Evolutionary conservation across 2,888 invertebrate species (phyloP), one percentile per base, ranked within the genome.

Genomic region (Strigamia transsilvanica): DNA sequence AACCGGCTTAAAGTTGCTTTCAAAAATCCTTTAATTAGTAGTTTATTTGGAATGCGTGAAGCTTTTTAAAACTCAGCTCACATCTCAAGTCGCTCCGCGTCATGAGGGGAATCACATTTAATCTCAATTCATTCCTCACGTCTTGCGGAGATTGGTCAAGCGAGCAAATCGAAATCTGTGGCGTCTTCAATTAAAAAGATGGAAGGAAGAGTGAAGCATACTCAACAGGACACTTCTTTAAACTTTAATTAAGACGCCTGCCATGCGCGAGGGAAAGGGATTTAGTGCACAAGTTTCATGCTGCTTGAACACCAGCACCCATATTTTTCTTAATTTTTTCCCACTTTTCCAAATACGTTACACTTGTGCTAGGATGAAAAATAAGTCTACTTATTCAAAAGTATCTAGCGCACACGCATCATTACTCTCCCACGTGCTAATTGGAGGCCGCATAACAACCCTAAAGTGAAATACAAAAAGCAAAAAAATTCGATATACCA

Each of bases 121-220:
- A 73, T 73, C 73, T 27, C 73, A 73, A 73, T 73, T 73, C 73
- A 73, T 73, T 73, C 73, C 32, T 73, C 73, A 73, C 23, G 73
- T 32, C 73, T 73, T 32, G 73, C 13, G 32, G 73, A 73, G 73
- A 73, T 73, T 73, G 73, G 73, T 73, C 73, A 73, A 73, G 73
- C 73, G 73, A 73, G 73, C 73, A 73, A 73, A 73, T 73, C 73
- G 73, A 73, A 73, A 73, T 73, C 73, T 73, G 73, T 73, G 73
- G 73, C 73, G 73, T 73, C 73, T 73, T 73, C 73, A 73, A 73
- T 73, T 73, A 73, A 73, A 73, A 73, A 73, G 73, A 73, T 27
- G 73, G 73, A 12, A 73, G n/a, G 73, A 73, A 73, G 73, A 66
- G 21, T 66, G 73, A 73, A 27, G 73, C 73, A 73, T n/a, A 32